A percentile compares a stretch with the other conserved stretches of the same genome.
Evolutionary conservation across 1,140 invertebrate genomes (phyloP).

Genomic region (Bombyx mori): ASM3026992v2 NC_085128.1:10882501-10883000

Average conservation of each 20-base stretch:
- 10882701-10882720: slow-evolving; percentile 6
- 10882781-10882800: slow-evolving; percentile 9
- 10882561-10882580: background rate
- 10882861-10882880: slow-evolving; percentile 9
- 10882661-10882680: slow-evolving; percentile 15
- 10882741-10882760: slow-evolving; percentile 14
- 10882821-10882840: slow-evolving; percentile 37
- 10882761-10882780: slow-evolving; percentile 8
- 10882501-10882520: slow-evolving; percentile 31
- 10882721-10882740: slow-evolving; percentile 24
- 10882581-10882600: slow-evolving; percentile 17
- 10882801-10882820: slow-evolving; percentile 19
- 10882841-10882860: slow-evolving; percentile 11
- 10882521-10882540: background rate
- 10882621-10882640: slow-evolving; percentile 34
- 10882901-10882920: slow-evolving; percentile 13
- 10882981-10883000: slow-evolving; percentile 19
- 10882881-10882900: slow-evolving; percentile 13
- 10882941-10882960: slow-evolving; percentile 38
- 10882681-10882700: slow-evolving; percentile 12
- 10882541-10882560: background rate
- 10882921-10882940: slow-evolving; percentile 32
- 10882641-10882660: slow-evolving; percentile 22
- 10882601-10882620: slow-evolving; percentile 42
- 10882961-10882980: slow-evolving; percentile 15